Evolutionary conservation across 2,888 invertebrate species (phyloP).

Genomic region (Eurois occulta): DNA sequence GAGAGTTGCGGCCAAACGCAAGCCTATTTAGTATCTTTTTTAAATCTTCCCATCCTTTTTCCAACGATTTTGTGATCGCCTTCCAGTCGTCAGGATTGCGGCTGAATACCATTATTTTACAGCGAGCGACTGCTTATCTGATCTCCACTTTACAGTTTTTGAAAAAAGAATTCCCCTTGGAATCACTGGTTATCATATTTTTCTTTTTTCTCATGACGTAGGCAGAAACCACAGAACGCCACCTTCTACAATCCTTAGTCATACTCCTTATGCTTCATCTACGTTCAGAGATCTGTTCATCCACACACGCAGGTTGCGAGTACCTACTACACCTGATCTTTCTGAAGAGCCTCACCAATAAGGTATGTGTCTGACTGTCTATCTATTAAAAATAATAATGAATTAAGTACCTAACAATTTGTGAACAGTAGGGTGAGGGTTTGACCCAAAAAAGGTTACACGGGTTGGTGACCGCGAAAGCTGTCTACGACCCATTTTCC

Average conservation of each 20-base stretch:
- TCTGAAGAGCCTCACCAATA: neutral
- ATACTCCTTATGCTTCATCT: no score
- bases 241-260: no score
- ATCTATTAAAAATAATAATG: neutral
- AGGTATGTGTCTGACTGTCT: neutral
- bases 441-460: constrained; percentile 22
- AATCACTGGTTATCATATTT: neutral
- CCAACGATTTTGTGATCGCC: neutral
- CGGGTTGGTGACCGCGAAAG: neutral
- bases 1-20: no score
- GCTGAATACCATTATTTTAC: neutral
- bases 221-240: no score
- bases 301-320: neutral
- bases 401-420: neutral
- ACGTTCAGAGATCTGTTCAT: neutral
- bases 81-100: neutral
- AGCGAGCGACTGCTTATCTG: neutral
- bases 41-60: neutral
- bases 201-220: no score
- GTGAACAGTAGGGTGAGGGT: no score
- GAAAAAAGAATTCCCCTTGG: neutral
- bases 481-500: constrained; percentile 3
- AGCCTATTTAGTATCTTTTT: no score
- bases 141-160: neutral
- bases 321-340: neutral